Conservation (phyloP, 2,113 vertebrate species). For the Morphnarchus princeps region DNA sequence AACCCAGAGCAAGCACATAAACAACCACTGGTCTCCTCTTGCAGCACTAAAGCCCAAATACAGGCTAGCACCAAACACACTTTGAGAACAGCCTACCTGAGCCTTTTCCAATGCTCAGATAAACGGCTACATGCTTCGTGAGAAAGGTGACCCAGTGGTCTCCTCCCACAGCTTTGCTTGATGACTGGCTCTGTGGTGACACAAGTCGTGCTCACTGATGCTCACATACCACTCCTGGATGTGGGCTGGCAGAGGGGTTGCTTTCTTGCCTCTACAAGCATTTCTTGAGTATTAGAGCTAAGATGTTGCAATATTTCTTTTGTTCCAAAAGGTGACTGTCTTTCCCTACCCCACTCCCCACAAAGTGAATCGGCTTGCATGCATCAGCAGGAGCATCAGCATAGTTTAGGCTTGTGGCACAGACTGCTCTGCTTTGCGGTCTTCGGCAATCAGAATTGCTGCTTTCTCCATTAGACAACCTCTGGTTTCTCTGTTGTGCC, state of each 20-base stretch:
- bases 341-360: neutral
- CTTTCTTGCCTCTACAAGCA: too few relatives aligned
- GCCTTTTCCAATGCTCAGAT: neutral
- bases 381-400: neutral
- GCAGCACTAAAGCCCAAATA: neutral
- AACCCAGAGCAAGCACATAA: neutral
- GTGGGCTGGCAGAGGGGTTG: rapidly evolving
- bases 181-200: rapidly evolving
- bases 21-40: rapidly evolving
- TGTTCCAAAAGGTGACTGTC: neutral
- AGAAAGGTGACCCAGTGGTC: rapidly evolving
- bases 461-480: neutral
- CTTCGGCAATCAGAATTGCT: neutral
- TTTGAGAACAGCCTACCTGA: neutral
- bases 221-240: rapidly evolving
- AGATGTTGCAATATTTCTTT: neutral
- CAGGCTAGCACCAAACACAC: neutral
- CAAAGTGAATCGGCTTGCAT: rapidly evolving
- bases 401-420: neutral
- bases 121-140: neutral
- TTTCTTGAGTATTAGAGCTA: neutral
- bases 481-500: neutral
- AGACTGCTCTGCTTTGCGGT: neutral
- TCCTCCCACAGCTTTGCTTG: neutral
- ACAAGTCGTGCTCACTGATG: neutral